phyloP scores from a whole-genome alignment of 2,888 invertebrate genomes.

The Platycheirus albimanus region DNA sequence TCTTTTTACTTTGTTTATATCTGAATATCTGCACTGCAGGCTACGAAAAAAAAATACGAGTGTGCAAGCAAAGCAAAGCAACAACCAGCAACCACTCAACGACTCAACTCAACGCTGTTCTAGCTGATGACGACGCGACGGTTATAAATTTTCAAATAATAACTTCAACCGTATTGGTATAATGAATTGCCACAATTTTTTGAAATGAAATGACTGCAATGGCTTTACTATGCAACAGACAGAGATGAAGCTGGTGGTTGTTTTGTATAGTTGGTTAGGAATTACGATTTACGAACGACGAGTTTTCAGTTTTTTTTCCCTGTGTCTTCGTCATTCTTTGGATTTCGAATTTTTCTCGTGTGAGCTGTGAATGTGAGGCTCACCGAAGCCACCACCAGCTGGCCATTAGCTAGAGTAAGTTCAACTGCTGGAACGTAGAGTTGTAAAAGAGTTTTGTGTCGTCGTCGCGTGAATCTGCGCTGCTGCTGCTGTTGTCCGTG shows the following conservation, averaged over 20 bases:
- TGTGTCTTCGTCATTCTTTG: constrained; percentile 37
- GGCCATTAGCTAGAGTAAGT: constrained; percentile 69
- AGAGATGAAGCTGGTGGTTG: constrained; percentile 60
- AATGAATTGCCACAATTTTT: constrained; percentile 44
- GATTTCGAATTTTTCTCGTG: constrained; percentile 38
- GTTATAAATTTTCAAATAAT: constrained; percentile 72
- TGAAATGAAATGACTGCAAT: constrained; percentile 50
- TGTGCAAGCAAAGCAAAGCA: constrained; percentile 21
- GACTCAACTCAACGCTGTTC: background rate
- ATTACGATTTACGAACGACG: constrained; percentile 16
- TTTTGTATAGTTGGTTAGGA: no score
- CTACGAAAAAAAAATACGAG: constrained; percentile 3
- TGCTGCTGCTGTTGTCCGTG: constrained; percentile 44
- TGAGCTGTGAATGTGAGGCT: constrained; percentile 65
- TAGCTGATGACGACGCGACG: constrained; percentile 56
- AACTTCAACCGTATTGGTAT: constrained; percentile 63
- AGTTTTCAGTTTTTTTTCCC: background rate
- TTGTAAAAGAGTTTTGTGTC: constrained; percentile 63
- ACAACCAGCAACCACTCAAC: constrained; percentile 31
- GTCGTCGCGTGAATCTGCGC: constrained; percentile 48
- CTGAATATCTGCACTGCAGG: constrained; percentile 35
- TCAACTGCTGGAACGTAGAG: constrained; percentile 70
- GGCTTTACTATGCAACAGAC: constrained; percentile 20
- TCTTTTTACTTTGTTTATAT: constrained; percentile 20
- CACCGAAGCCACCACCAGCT: constrained; percentile 67